A percentile compares a stretch with the other conserved stretches of the same genome.
Evolutionary conservation across 1,140 invertebrate genomes (phyloP).

Genomic region (Drosophila virilis): DNA sequence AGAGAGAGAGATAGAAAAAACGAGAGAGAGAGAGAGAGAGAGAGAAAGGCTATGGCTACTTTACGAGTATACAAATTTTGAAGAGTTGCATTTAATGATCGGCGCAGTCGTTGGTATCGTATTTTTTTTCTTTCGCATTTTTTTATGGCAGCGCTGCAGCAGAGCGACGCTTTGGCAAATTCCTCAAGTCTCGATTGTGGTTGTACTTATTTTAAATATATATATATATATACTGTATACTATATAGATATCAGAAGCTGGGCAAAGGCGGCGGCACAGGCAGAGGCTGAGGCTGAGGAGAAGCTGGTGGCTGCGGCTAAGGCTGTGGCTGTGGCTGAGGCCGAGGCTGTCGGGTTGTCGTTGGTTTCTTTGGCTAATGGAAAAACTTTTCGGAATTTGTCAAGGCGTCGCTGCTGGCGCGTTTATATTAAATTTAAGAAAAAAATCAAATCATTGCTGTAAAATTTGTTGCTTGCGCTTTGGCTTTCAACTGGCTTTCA

Average conservation of each 20-base stretch:
- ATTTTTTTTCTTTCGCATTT: slow-evolving; percentile 32
- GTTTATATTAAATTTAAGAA: slow-evolving; percentile 75
- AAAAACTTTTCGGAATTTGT: slow-evolving; percentile 77
- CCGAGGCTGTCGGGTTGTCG: slow-evolving; percentile 28
- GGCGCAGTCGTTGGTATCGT: slow-evolving; percentile 67
- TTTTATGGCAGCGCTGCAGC: slow-evolving; percentile 68
- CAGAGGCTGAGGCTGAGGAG: not conserved
- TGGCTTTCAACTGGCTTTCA: slow-evolving; percentile 25
- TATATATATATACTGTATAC: slow-evolving; percentile 1
- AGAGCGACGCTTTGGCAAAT: slow-evolving; percentile 79
- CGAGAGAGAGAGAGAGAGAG: slow-evolving; percentile 31
- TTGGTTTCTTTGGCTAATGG: slow-evolving; percentile 38
- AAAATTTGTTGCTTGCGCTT: slow-evolving; percentile 61
- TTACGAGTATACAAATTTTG: slow-evolving; percentile 52
- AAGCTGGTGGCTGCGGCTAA: slow-evolving; percentile 21
- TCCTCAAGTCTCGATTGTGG: slow-evolving; percentile 69
- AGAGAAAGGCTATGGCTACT: slow-evolving; percentile 49
- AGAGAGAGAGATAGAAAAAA: slow-evolving; percentile 17
- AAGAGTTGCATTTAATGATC: slow-evolving; percentile 57
- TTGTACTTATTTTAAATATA: slow-evolving; percentile 21
- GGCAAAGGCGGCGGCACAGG: slow-evolving; percentile 11
- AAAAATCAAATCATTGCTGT: slow-evolving; percentile 84
- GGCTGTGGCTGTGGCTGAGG: slow-evolving; percentile 31
- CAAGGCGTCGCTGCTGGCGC: slow-evolving; percentile 79
- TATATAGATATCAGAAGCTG: slow-evolving; percentile 24